Conservation (phyloP, 2,797 vertebrate species). For the Cygnus olor region DNA sequence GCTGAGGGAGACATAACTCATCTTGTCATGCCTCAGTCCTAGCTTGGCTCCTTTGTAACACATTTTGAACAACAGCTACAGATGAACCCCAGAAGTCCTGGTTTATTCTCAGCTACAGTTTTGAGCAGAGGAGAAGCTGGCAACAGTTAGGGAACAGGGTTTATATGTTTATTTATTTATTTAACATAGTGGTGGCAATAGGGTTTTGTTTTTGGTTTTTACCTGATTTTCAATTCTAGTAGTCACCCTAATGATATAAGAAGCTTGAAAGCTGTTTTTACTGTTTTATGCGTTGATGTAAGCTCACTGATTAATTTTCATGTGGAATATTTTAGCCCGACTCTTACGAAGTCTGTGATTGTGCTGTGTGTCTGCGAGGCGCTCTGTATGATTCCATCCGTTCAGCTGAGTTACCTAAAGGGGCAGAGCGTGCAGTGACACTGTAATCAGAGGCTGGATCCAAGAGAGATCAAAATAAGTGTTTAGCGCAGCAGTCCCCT, state of each 20-base stretch:
- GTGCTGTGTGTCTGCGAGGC: background rate
- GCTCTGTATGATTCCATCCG: rapidly evolving
- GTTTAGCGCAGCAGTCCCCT: background rate
- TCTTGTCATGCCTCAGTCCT: background rate
- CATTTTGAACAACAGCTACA: background rate
- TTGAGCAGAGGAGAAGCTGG: background rate
- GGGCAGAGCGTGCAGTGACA: rapidly evolving
- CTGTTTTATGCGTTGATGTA: background rate
- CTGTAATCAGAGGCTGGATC: background rate
- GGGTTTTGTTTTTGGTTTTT: background rate
- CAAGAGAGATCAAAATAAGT: too few species aligned
- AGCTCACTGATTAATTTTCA: background rate
- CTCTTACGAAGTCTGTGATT: background rate
- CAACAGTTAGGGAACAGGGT: background rate
- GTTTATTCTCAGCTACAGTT: background rate
- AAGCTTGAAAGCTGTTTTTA: background rate
- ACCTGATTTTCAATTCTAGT: background rate
- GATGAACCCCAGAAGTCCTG: background rate
- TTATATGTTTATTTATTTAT: background rate
- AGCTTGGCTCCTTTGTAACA: background rate
- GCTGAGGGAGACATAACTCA: background rate
- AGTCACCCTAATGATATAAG: background rate
- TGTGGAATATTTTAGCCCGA: background rate
- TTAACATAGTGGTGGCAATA: background rate
- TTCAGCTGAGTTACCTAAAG: background rate